These are phyloP conservation scores for Hemicentrotus pulcherrimus DNA, from an alignment of 35 echinoderm and acorn worm species.

Conservation along the genomic window DNA sequence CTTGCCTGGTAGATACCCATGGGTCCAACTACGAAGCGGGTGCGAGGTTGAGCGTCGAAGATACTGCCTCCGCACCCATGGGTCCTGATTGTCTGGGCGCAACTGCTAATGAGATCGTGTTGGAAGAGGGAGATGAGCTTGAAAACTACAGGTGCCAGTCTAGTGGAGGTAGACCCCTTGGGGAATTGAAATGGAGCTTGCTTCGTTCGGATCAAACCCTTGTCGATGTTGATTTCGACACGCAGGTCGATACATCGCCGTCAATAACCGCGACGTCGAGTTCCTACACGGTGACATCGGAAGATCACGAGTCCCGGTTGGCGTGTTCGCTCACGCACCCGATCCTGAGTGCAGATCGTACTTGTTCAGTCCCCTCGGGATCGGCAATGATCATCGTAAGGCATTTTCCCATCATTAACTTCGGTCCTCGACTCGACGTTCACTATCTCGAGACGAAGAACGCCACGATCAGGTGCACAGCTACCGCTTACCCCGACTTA, in stretches of 20 bases:
- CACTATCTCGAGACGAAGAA: conserved; percentile 21
- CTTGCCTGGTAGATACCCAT: background rate
- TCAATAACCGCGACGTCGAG: conserved; percentile 10
- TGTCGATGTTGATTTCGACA: background rate
- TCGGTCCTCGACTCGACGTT: background rate
- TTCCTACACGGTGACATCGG: background rate
- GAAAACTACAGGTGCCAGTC: background rate
- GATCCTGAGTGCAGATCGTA: background rate
- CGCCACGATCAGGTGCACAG: background rate
- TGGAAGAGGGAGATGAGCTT: conserved; percentile 3
- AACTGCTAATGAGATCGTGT: background rate
- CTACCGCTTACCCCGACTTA: conserved; percentile 28
- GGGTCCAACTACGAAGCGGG: conserved; percentile 10
- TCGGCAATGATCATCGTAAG: background rate
- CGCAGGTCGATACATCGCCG: background rate
- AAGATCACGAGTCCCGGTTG: conserved; percentile 12
- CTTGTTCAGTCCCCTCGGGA: background rate
- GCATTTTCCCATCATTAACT: background rate
- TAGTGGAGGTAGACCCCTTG: background rate
- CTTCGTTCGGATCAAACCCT: background rate
- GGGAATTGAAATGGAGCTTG: conserved; percentile 30
- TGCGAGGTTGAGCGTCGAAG: background rate
- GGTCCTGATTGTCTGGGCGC: background rate
- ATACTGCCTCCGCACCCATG: background rate
- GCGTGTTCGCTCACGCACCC: conserved; percentile 1